Base-by-base conservation (phyloP, 64 coral and sea anemone genomes). In the Dendronephthya gigantea region DNA sequence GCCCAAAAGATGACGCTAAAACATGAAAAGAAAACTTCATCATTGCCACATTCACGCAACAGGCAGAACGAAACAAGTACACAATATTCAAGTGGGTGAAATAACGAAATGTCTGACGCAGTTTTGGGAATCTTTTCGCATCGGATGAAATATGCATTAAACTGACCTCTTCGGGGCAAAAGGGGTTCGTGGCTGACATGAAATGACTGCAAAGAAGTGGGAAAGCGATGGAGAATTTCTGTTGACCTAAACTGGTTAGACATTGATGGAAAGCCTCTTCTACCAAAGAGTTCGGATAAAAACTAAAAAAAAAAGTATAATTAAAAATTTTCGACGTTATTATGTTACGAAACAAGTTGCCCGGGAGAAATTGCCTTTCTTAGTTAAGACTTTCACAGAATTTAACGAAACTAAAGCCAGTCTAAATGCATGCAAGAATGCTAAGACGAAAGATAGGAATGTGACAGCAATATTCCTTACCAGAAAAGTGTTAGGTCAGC, bases 401-500 rank as follows among this genome's bases (percentile, higher is more conserved):
- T n/a, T n/a, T n/a, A n/a, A n/a, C n/a, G n/a, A n/a, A n/a, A 10
- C 19, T 15, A 79, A 28, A 17, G 36, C 30, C 7, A 3, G 9
- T 79, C 30, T 36, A 1, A 34, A 28, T 19, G 2, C 4, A 19
- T 0, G 29, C 55, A n/a, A n/a, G n/a, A n/a, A n/a, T n/a, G n/a
- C n/a, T n/a, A n/a, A n/a, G n/a, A n/a, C n/a, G n/a, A n/a, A n/a
- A n/a, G n/a, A n/a, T n/a, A n/a, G n/a, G n/a, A n/a, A n/a, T n/a
- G n/a, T n/a, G n/a, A n/a, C 14, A 35, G 19, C 14, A 27, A 12
- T 9, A 51, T 40, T 0, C 48, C 82, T 76, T 92, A 98, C 95
- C 95, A 93, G 51, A 98, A 98, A 82, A 98, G 91, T 6, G 95
- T 93, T 4, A 98, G 81, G 43, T 98, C 95, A 22, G 95, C 93